These are phyloP conservation scores for Venturia canescens DNA, from an alignment of 1,140 invertebrate species.

Conservation along the genomic window DNA sequence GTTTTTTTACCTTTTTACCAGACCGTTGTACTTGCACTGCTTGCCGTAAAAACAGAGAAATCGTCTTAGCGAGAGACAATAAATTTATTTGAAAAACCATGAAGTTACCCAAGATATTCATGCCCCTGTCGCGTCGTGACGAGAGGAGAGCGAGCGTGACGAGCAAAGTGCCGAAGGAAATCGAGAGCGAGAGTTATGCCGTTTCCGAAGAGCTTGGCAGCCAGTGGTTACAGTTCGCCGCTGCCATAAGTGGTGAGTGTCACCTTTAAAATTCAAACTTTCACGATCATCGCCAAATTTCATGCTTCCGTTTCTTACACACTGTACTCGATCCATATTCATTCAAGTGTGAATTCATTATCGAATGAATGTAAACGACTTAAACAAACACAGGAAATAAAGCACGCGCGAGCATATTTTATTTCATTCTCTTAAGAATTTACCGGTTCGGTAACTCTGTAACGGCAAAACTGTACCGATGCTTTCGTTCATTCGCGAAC, in stretches of 20 bases:
- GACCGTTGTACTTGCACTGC: neutral
- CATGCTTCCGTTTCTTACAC: neutral
- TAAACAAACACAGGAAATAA: too few relatives aligned
- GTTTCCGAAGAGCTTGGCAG: conserved; percentile 39
- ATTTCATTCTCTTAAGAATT: too few relatives aligned
- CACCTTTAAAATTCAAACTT: conserved; percentile 8
- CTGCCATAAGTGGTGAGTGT: conserved; percentile 55
- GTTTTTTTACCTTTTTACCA: neutral
- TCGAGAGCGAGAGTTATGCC: conserved; percentile 48
- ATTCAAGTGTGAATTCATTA: too few relatives aligned
- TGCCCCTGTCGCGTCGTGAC: conserved; percentile 32
- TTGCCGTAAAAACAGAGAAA: conserved; percentile 1
- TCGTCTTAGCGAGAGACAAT: neutral
- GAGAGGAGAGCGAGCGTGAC: conserved; percentile 26
- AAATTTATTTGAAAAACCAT: conserved; percentile 36
- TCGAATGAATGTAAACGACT: too few relatives aligned
- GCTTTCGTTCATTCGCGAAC: too few relatives aligned
- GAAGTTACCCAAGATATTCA: conserved; percentile 49
- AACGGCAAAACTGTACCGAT: too few relatives aligned
- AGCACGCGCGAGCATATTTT: too few relatives aligned
- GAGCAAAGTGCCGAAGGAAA: conserved; percentile 43
- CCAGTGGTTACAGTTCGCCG: conserved; percentile 56
- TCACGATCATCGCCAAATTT: conserved; percentile 23
- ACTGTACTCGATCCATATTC: too few relatives aligned
- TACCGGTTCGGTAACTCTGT: too few relatives aligned